Evolutionary conservation across 2,113 vertebrate species (phyloP).

Genomic region (Crypturellus undulatus): DNA sequence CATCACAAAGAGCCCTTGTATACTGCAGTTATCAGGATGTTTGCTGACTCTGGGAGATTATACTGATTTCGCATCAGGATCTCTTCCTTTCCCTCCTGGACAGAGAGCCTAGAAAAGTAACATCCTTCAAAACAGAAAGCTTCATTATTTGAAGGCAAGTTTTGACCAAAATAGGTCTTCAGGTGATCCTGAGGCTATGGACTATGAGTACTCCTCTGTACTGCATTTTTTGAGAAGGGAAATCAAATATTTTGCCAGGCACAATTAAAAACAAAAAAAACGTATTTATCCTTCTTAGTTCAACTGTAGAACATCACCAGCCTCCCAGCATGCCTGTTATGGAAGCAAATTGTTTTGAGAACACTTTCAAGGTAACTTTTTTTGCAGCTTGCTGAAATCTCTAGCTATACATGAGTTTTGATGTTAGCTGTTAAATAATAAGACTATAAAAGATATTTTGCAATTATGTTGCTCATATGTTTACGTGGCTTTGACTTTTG

Average conservation of each 20-base stretch:
- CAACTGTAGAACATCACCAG: not conserved
- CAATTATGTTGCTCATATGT: conserved; percentile 26
- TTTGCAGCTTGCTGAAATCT: not conserved
- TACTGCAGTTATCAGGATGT: not conserved
- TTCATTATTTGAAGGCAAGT: not conserved
- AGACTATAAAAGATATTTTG: conserved; percentile 23
- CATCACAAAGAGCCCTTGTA: not conserved
- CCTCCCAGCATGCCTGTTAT: not conserved
- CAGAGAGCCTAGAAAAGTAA: not conserved
- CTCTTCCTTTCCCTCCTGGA: not conserved
- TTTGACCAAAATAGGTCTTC: not conserved
- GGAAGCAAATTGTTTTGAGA: not conserved
- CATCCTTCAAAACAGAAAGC: not conserved
- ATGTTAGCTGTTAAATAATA: not conserved
- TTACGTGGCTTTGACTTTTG: conserved; percentile 42
- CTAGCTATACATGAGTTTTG: not conserved
- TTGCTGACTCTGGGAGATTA: not conserved
- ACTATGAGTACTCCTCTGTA: not conserved
- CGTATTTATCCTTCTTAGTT: conserved; percentile 29
- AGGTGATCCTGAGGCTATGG: not conserved
- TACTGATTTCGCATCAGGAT: not conserved
- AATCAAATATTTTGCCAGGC: not conserved
- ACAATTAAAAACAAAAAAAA: not conserved
- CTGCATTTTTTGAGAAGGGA: not conserved
- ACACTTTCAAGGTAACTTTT: not conserved